phyloP scores from a whole-genome alignment of 2,113 vertebrate species.

The Calidris pygmaea region DNA sequence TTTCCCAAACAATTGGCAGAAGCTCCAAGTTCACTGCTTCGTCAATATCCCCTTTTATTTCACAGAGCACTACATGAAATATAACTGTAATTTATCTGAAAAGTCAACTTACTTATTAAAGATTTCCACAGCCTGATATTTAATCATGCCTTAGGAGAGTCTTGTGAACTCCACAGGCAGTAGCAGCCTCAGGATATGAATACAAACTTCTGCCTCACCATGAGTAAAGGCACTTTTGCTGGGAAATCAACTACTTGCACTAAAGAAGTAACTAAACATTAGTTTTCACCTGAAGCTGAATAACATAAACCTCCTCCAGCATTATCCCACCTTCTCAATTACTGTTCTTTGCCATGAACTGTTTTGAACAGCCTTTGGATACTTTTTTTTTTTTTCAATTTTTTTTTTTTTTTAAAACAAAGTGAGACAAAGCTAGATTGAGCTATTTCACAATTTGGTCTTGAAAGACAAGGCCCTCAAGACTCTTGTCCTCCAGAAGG shows the following conservation, averaged over 20 bases:
- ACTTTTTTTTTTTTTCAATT: background rate
- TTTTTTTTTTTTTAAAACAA: background rate
- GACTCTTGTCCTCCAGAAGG: background rate
- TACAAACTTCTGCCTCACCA: conserved; percentile 52
- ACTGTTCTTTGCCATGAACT: background rate
- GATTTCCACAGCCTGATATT: conserved; percentile 35
- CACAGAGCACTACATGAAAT: conserved; percentile 53
- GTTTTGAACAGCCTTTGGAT: background rate
- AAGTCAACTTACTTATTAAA: background rate
- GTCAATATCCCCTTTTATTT: conserved; percentile 25
- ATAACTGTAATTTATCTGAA: background rate
- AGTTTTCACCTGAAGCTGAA: conserved; percentile 23
- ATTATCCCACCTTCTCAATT: background rate
- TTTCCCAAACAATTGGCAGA: conserved; percentile 16
- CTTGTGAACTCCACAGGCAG: conserved; percentile 23
- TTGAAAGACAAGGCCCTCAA: conserved; percentile 2
- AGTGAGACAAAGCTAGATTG: background rate
- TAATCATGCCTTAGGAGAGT: conserved; percentile 16
- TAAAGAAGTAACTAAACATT: conserved; percentile 16
- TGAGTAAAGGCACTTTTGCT: conserved; percentile 60
- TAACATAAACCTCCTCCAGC: background rate
- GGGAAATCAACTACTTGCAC: conserved; percentile 57
- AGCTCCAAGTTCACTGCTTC: conserved; percentile 31
- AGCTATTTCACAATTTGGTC: conserved; percentile 17
- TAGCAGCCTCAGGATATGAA: conserved; percentile 39